These are phyloP conservation scores for Anguilla marmorata DNA, from an alignment of 2,797 vertebrate genomes.

Conservation along the genomic window DNA sequence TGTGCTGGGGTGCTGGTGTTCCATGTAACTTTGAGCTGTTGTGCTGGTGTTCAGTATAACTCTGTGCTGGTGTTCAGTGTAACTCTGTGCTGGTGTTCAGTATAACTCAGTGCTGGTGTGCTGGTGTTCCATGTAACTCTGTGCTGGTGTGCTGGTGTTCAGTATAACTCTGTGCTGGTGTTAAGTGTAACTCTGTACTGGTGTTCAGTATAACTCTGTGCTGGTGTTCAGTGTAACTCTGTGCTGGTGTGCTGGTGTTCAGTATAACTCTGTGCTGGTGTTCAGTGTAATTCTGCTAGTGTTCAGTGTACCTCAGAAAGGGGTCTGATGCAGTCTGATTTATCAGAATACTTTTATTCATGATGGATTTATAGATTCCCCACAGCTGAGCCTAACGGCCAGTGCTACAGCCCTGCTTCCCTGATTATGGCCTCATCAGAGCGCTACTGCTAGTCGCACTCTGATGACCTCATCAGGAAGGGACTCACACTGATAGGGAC, in stretches of 20 bases:
- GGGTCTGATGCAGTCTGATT: background rate
- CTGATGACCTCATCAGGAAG: conserved; percentile 8
- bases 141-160: too few species aligned
- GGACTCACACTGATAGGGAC: background rate
- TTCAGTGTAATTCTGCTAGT: too few species aligned
- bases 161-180: too few species aligned
- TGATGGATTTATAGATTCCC: background rate
- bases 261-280: too few species aligned
- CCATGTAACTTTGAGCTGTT: too few species aligned
- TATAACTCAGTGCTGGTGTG: background rate
- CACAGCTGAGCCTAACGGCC: background rate
- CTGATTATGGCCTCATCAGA: background rate
- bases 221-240: background rate
- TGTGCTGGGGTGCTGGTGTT: too few species aligned
- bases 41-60: too few species aligned
- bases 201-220: background rate
- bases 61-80: too few species aligned
- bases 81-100: too few species aligned
- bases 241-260: background rate
- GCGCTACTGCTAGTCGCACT: background rate
- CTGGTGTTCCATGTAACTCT: background rate
- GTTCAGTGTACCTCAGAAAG: background rate
- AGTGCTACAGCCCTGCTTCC: background rate
- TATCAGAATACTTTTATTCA: background rate
- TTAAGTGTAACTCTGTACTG: too few species aligned